Evolutionary conservation across 2,797 vertebrate genomes (phyloP), one percentile per base, ranked within the genome.

Genomic region (Acropternis orthonyx): DNA sequence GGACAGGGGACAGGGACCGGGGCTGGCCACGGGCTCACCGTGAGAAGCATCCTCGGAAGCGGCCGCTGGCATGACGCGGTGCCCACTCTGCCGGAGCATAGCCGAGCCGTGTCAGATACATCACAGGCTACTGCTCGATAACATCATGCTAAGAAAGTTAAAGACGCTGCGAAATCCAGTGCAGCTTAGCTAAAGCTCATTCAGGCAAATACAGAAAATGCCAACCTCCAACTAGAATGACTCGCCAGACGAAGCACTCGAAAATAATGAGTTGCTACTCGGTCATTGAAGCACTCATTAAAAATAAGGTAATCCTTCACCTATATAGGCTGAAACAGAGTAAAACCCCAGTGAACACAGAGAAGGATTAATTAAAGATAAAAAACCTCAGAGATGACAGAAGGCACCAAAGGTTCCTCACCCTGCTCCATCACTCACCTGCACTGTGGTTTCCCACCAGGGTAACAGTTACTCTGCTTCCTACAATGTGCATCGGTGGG

Each of bases 1-100:
- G 36, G 19, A 28, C 27, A 30, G 27, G 51, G 51, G 18, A 37
- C 39, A 7, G 13, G 7, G 41, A 16, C 14, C 20, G 13, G 7
- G 41, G 10, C 10, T 28, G 48, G 23, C 27, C 34, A 3, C 1
- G 2, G 2, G 10, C 56, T 77, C 41, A 55, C 58, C 78, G 21
- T 4, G 1, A 9, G 11, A 3, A 14, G 3, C 41, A 1, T 8
- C 19, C 34, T 24, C 5, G 2, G 58, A 6, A 1, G 10, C 8
- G 2, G 20, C 4, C 52, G 5, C 15, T 5, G 87, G 1, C 7
- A 30, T 18, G 16, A 13, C 2, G 28, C 12, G 24, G 26, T 37
- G 39, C 46, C 69, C 9, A 19, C 37, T 11, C 34, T 7, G 28
- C 37, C 37, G 41, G 34, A 36, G 54, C 43, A 2, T 32, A 4